phyloP scores from a whole-genome alignment of 2,113 vertebrate genomes.

The Eretmochelys imbricata region DNA sequence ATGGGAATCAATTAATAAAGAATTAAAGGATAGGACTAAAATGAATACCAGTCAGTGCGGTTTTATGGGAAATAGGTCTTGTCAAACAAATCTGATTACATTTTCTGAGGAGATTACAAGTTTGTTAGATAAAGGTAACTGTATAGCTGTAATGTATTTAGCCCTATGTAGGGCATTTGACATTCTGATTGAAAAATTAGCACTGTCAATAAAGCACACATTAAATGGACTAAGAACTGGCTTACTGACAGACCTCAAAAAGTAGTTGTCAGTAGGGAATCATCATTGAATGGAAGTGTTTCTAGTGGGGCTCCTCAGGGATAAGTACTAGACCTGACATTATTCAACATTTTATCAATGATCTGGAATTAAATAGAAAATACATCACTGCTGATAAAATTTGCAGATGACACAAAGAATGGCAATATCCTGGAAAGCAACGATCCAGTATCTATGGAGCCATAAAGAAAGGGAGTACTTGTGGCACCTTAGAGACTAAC shows the following conservation, averaged over 20 bases:
- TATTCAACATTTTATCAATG: neutral
- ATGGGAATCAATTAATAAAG: neutral
- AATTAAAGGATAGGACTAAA: neutral
- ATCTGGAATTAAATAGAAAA: neutral
- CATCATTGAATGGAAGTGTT: neutral
- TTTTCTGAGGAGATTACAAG: neutral
- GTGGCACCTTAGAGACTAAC: too few species aligned
- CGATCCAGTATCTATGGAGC: neutral
- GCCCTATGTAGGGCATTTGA: neutral
- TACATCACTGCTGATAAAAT: neutral
- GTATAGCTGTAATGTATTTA: neutral
- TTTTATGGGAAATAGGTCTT: neutral
- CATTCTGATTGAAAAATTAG: neutral
- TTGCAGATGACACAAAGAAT: neutral
- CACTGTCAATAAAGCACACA: neutral
- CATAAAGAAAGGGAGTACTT: neutral
- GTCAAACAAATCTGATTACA: neutral
- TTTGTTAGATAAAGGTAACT: neutral
- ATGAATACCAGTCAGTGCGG: neutral
- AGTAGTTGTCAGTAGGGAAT: neutral
- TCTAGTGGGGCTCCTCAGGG: neutral
- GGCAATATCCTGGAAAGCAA: neutral
- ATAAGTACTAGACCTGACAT: too few species aligned
- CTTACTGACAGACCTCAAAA: neutral
- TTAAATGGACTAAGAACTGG: neutral